Conservation (phyloP, 1,140 invertebrate genomes). For the Cydia fagiglandana region DNA sequence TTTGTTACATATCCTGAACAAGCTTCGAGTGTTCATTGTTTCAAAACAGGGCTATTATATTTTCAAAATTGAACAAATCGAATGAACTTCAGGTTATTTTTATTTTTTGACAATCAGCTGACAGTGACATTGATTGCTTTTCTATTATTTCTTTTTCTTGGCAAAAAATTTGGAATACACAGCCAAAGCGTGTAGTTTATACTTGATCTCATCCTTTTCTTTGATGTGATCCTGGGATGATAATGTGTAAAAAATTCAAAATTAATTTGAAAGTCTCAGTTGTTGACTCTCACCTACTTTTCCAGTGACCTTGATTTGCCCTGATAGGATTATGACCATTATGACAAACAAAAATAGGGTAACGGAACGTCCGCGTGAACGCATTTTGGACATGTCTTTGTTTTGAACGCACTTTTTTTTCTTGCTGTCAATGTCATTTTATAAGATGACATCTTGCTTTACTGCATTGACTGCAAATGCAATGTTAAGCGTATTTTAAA, state of each 20-base stretch:
- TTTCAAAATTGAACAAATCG: neutral
- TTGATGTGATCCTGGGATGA: too few relatives aligned
- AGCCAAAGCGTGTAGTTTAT: neutral
- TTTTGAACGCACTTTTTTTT: too few relatives aligned
- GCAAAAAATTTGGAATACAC: neutral
- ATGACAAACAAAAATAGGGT: too few relatives aligned
- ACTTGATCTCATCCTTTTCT: too few relatives aligned
- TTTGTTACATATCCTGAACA: constrained; percentile 54
- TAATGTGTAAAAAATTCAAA: too few relatives aligned
- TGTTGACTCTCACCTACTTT: too few relatives aligned
- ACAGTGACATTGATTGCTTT: constrained; percentile 4
- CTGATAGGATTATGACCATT: too few relatives aligned
- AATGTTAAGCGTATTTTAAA: neutral
- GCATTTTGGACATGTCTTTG: too few relatives aligned
- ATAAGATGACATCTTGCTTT: neutral
- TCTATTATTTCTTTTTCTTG: neutral
- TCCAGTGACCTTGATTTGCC: too few relatives aligned
- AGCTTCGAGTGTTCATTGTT: constrained; percentile 57
- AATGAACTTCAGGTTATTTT: neutral
- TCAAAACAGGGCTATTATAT: neutral
- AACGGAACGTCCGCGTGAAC: too few relatives aligned
- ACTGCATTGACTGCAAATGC: neutral
- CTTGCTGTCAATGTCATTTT: too few relatives aligned
- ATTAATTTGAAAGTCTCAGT: too few relatives aligned
- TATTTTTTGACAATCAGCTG: constrained; percentile 36